Evolutionary conservation across 2,113 vertebrate species (phyloP).

Genomic region (Tenebrosternarchus preto): DNA sequence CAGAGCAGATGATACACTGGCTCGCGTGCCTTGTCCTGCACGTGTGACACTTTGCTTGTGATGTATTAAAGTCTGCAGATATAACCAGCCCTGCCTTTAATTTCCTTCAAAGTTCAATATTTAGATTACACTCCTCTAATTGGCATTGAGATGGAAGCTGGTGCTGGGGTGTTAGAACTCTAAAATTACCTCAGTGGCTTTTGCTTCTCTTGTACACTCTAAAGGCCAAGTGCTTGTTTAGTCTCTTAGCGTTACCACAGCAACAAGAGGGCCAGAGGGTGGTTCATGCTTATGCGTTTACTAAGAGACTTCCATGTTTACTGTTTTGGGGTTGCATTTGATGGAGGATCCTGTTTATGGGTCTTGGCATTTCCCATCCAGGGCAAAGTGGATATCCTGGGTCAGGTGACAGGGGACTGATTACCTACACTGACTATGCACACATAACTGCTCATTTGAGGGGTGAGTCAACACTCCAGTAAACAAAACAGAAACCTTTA

Average conservation of each 20-base stretch:
- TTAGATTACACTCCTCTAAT: constrained; percentile 49
- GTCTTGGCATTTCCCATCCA: not conserved
- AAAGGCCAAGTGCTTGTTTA: constrained; percentile 58
- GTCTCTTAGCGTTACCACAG: constrained; percentile 58
- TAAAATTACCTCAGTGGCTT: not conserved
- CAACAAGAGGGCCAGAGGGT: constrained; percentile 61
- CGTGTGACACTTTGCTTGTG: constrained; percentile 23
- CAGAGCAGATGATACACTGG: not conserved
- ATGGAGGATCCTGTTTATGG: not conserved
- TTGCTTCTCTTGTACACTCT: constrained; percentile 46
- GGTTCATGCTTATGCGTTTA: constrained; percentile 61
- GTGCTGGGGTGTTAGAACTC: not conserved
- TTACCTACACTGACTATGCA: no score
- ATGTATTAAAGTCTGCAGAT: constrained; percentile 18
- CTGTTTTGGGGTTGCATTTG: not conserved
- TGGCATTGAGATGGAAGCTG: constrained; percentile 27
- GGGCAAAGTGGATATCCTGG: not conserved
- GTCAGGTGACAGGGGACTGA: not conserved
- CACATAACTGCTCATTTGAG: no score
- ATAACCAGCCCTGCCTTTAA: constrained; percentile 33
- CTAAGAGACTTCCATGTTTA: not conserved
- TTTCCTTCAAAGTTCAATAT: constrained; percentile 43
- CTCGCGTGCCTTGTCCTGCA: not conserved
- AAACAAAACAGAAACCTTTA: no score
- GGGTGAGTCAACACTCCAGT: no score